A percentile compares a stretch with the other conserved stretches of the same genome.
phyloP scores from a whole-genome alignment of 2,113 vertebrate species.

The Anoura caudifer region DNA sequence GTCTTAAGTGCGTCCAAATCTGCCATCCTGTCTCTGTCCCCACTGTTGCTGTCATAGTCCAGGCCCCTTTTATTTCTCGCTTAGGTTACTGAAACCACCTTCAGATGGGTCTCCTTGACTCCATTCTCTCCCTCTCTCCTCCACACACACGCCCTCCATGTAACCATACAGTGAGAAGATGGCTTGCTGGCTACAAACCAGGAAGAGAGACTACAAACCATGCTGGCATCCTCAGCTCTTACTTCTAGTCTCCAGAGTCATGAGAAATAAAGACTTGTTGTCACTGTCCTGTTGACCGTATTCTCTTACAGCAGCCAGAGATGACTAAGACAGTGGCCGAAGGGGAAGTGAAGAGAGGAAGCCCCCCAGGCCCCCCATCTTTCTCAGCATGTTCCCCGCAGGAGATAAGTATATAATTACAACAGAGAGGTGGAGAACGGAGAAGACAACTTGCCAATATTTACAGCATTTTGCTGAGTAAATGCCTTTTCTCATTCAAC shows the following conservation, averaged over 20 bases:
- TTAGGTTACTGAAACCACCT: not conserved
- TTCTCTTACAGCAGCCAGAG: not conserved
- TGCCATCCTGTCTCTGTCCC: not conserved
- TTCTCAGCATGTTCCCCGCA: not conserved
- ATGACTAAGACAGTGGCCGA: not conserved
- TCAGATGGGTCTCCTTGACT: not conserved
- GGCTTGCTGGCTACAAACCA: not conserved
- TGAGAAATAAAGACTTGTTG: not conserved
- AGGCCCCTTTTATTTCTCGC: not conserved
- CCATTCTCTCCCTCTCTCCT: not conserved
- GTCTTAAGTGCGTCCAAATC: not conserved
- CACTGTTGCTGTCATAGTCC: not conserved
- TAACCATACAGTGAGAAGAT: not conserved
- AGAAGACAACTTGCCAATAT: not conserved
- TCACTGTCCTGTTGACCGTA: not conserved
- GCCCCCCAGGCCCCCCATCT: accelerated
- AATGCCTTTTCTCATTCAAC: not conserved
- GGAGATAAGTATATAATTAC: not conserved
- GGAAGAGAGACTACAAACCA: not conserved
- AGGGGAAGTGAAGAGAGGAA: not conserved
- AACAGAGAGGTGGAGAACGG: not conserved
- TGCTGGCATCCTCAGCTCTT: not conserved
- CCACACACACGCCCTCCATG: not conserved
- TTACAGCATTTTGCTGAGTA: not conserved
- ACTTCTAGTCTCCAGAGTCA: not conserved